Evolutionary conservation across 2,797 vertebrate species (phyloP).

Genomic region (Thunnus albacares): DNA sequence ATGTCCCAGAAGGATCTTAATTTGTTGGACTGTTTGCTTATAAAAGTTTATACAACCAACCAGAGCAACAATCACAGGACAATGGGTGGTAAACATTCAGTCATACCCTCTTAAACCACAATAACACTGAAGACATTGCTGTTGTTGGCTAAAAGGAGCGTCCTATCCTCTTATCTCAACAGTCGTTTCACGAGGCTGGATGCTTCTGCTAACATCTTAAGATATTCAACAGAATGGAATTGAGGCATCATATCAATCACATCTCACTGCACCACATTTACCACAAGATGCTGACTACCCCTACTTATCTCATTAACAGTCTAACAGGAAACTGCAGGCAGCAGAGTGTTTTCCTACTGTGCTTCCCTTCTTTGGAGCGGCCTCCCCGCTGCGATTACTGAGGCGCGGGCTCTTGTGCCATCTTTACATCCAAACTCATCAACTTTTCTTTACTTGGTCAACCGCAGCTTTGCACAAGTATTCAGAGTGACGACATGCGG

Average conservation of each 20-base stretch:
- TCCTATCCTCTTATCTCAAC: background rate
- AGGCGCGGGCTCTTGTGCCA: background rate
- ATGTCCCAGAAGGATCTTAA: no score
- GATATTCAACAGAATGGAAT: background rate
- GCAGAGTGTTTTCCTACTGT: conserved; percentile 24
- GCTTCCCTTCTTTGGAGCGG: conserved; percentile 7
- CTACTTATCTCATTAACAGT: conserved; percentile 41
- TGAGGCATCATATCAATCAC: background rate
- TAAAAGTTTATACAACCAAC: background rate
- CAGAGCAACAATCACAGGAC: background rate
- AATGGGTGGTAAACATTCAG: background rate
- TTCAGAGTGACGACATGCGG: background rate
- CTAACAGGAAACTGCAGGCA: conserved; percentile 33
- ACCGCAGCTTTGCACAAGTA: background rate
- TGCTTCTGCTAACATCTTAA: background rate
- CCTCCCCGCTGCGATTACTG: conserved; percentile 9
- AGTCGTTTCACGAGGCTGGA: background rate
- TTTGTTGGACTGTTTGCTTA: no score
- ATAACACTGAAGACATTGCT: background rate
- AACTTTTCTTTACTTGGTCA: background rate
- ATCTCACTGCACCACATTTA: conserved; percentile 15
- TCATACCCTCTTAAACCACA: background rate
- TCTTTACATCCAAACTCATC: conserved; percentile 20
- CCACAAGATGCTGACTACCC: conserved; percentile 21
- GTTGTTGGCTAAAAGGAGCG: background rate